These are phyloP conservation scores for Eolophus roseicapilla DNA, from an alignment of 2,113 vertebrate species.

Conservation along the genomic window DNA sequence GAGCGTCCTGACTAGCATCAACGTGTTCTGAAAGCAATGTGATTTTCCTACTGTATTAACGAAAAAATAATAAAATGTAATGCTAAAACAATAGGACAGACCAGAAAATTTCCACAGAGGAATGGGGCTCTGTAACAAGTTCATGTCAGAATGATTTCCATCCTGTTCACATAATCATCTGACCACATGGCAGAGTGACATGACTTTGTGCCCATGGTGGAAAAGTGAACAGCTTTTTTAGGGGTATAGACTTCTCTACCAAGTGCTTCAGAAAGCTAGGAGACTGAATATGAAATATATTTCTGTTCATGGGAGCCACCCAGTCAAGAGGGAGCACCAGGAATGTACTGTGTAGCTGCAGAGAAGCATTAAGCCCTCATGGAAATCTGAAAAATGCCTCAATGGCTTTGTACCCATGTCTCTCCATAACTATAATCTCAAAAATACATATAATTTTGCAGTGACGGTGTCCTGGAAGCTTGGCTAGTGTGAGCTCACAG, in stretches of 20 bases:
- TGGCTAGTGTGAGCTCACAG: slow-evolving; percentile 26
- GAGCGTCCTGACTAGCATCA: slow-evolving; percentile 73
- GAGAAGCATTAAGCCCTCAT: slow-evolving; percentile 8
- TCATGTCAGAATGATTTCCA: slow-evolving; percentile 8
- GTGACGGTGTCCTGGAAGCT: slow-evolving; percentile 16
- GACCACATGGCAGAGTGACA: neutral
- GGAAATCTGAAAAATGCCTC: slow-evolving; percentile 36
- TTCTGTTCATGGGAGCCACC: slow-evolving; percentile 59
- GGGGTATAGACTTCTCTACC: neutral
- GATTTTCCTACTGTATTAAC: slow-evolving; percentile 60
- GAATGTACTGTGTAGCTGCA: slow-evolving; percentile 48
- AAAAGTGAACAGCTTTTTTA: neutral
- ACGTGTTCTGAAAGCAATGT: slow-evolving; percentile 63
- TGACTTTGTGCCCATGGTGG: neutral
- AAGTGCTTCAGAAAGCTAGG: slow-evolving; percentile 35
- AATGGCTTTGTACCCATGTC: neutral
- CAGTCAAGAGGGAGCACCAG: slow-evolving; percentile 67
- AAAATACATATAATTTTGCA: slow-evolving; percentile 45
- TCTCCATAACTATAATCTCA: slow-evolving; percentile 49
- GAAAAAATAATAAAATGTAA: slow-evolving; percentile 53
- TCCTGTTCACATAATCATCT: neutral
- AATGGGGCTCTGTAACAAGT: neutral
- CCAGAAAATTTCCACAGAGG: slow-evolving; percentile 42
- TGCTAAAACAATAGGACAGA: slow-evolving; percentile 57
- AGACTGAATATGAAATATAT: slow-evolving; percentile 50